Percentiles rank a stretch among this genome's conserved stretches.
phyloP scores from a whole-genome alignment of 2,888 invertebrate species.

The Lysandra bellargus region DNA sequence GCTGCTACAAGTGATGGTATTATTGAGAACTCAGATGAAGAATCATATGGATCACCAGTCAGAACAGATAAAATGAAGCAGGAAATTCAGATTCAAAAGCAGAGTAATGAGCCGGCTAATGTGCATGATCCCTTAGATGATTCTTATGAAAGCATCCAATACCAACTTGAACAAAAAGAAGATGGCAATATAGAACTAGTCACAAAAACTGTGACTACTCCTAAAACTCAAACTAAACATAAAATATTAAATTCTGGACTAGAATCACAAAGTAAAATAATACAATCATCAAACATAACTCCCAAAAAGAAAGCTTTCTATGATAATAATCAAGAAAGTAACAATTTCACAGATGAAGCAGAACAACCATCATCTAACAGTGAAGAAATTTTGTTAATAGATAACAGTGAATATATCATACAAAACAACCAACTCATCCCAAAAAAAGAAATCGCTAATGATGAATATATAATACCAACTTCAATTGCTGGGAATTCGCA shows the following conservation, averaged over 20 bases:
- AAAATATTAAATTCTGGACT: slow-evolving; percentile 69
- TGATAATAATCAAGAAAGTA: slow-evolving; percentile 45
- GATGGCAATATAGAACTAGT: slow-evolving; percentile 75
- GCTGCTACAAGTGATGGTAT: slow-evolving; percentile 84
- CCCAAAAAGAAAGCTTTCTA: slow-evolving; percentile 45
- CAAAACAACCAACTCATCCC: slow-evolving; percentile 63
- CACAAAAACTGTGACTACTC: slow-evolving; percentile 57
- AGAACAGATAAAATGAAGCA: slow-evolving; percentile 15
- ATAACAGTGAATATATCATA: slow-evolving; percentile 81
- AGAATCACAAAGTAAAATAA: slow-evolving; percentile 40
- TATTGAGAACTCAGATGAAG: slow-evolving; percentile 80
- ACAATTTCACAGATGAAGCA: slow-evolving; percentile 53
- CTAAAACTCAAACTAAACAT: slow-evolving; percentile 53
- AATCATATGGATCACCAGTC: slow-evolving; percentile 39
- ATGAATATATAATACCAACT: slow-evolving; percentile 57
- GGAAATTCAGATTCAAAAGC: slow-evolving; percentile 29
- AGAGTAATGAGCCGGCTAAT: slow-evolving; percentile 48
- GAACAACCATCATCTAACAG: slow-evolving; percentile 40
- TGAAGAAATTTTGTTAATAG: slow-evolving; percentile 75
- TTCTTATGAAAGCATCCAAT: slow-evolving; percentile 61
- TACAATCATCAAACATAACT: slow-evolving; percentile 44
- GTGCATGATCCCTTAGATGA: slow-evolving; percentile 50
- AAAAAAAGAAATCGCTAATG: slow-evolving; percentile 48
- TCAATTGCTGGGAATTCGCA: slow-evolving; percentile 53
- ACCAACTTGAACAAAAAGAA: slow-evolving; percentile 60